These are phyloP conservation scores for Athetis lepigone DNA, from an alignment of 2,888 invertebrate genomes.

Conservation along the genomic window DNA sequence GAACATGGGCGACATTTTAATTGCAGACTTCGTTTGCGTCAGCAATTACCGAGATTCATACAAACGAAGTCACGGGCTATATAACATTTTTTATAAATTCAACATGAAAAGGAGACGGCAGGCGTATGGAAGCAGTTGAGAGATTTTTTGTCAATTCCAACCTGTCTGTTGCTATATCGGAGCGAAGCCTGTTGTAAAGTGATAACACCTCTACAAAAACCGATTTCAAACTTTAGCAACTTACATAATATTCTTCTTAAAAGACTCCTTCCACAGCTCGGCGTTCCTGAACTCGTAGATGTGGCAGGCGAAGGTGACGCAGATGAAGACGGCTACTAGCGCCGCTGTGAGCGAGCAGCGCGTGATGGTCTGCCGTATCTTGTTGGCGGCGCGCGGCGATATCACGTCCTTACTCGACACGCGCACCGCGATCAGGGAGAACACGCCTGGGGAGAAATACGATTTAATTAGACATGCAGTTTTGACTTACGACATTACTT, in stretches of 20 bases:
- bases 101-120: too few relatives aligned
- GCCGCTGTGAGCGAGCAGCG: constrained; percentile 95
- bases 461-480: neutral
- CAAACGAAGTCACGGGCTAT: too few relatives aligned
- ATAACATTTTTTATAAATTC: too few relatives aligned
- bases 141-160: too few relatives aligned
- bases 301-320: constrained; percentile 95
- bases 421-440: constrained; percentile 94
- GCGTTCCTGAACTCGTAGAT: constrained; percentile 95
- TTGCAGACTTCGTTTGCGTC: too few relatives aligned
- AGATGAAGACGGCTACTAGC: constrained; percentile 94
- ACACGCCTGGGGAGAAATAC: constrained; percentile 90
- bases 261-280: constrained; percentile 93
- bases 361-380: constrained; percentile 96
- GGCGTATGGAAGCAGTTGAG: too few relatives aligned
- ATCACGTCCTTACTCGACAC: constrained; percentile 96
- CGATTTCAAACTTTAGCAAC: constrained; percentile 74
- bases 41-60: too few relatives aligned
- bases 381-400: constrained; percentile 95
- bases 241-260: constrained; percentile 96
- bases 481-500: too few relatives aligned
- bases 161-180: too few relatives aligned
- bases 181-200: too few relatives aligned
- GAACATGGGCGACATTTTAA: too few relatives aligned
- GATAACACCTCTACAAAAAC: too few relatives aligned